phyloP scores from a whole-genome alignment of 2,113 vertebrate genomes.

The Casuarius casuarius region DNA sequence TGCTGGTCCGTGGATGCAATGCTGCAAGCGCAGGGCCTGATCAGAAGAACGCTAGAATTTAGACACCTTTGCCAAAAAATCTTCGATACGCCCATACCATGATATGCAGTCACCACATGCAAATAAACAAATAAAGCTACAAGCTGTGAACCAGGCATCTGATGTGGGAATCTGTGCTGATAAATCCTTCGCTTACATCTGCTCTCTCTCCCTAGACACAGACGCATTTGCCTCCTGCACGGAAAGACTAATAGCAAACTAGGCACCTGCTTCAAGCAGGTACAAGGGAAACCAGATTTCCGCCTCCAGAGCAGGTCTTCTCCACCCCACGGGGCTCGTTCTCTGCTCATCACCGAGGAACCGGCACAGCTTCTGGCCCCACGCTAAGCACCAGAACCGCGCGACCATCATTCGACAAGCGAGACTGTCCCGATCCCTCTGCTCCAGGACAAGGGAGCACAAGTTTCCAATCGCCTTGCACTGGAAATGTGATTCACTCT shows the following conservation, averaged over 20 bases:
- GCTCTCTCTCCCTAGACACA: neutral
- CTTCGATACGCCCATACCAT: rapidly evolving
- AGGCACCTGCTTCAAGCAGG: neutral
- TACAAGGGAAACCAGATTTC: neutral
- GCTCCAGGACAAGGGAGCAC: rapidly evolving
- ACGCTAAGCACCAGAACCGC: rapidly evolving
- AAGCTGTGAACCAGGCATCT: rapidly evolving
- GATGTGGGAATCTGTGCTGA: rapidly evolving
- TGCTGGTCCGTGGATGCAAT: rapidly evolving
- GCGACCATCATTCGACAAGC: rapidly evolving
- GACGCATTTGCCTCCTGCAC: rapidly evolving
- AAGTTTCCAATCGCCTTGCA: rapidly evolving
- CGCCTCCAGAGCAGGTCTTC: neutral
- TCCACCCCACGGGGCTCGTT: rapidly evolving
- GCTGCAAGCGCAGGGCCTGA: neutral
- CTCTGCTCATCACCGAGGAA: neutral
- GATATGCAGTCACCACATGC: rapidly evolving
- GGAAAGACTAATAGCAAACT: neutral
- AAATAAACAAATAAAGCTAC: neutral
- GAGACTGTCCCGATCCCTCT: neutral
- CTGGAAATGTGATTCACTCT: neutral
- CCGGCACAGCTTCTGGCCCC: neutral
- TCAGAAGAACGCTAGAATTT: rapidly evolving
- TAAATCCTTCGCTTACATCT: neutral
- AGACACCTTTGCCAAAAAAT: neutral